Conservation (phyloP, 2,797 vertebrate genomes). For the Myotis planiceps region DNA sequence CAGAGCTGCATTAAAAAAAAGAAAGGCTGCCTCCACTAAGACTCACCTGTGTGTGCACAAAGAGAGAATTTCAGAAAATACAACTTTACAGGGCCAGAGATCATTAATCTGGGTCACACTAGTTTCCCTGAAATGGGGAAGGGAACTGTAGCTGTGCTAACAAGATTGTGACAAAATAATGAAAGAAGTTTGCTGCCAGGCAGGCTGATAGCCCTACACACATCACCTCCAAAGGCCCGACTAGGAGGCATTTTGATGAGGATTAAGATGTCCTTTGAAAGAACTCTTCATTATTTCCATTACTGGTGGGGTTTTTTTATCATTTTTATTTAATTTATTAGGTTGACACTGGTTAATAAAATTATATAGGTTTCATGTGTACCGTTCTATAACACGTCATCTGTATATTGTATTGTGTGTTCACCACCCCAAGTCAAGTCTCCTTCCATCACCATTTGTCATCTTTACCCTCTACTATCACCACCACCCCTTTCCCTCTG, state of each 20-base stretch:
- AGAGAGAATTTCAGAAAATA: neutral
- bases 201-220: neutral
- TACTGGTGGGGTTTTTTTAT: neutral
- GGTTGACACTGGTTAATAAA: neutral
- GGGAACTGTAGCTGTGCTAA: neutral
- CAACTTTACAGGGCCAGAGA: neutral
- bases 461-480: neutral
- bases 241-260: neutral
- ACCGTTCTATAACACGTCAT: neutral
- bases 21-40: neutral
- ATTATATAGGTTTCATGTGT: neutral
- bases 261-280: neutral
- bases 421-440: neutral
- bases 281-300: conserved; percentile 37
- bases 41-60: neutral
- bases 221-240: neutral
- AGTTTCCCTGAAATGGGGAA: neutral
- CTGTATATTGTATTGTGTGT: neutral
- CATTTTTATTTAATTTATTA: neutral
- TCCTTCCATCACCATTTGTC: neutral
- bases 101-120: neutral
- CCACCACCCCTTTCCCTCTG: neutral
- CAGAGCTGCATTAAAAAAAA: neutral
- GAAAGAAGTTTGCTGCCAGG: neutral
- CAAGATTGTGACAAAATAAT: neutral